These are phyloP conservation scores for Machimus atricapillus DNA, from an alignment of 2,888 invertebrate genomes.

Conservation along the genomic window DNA sequence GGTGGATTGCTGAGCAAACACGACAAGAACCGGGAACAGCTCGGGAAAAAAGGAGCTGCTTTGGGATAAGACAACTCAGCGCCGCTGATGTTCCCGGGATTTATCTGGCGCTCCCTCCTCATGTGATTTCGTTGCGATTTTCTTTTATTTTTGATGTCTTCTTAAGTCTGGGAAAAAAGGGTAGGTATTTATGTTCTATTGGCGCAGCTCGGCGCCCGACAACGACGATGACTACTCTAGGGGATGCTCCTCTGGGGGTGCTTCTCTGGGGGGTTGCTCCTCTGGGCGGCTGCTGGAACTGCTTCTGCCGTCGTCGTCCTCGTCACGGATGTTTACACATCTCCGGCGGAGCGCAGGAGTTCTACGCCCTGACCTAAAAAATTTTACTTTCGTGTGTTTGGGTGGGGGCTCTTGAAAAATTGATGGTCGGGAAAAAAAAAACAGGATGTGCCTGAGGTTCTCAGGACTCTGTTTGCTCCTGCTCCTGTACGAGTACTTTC, in stretches of 20 bases:
- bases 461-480: background rate
- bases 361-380: background rate
- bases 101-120: background rate
- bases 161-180: background rate
- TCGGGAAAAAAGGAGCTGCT: background rate
- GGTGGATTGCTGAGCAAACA: background rate
- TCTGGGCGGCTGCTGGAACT: background rate
- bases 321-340: background rate
- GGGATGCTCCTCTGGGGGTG: background rate
- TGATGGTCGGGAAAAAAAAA: background rate
- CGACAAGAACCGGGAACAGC: background rate
- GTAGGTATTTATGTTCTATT: background rate
- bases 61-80: conserved; percentile 1
- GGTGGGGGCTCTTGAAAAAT: background rate
- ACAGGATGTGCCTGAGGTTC: background rate
- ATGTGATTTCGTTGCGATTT: background rate
- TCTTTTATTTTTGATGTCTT: background rate
- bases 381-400: background rate
- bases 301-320: background rate
- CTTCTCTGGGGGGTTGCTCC: too few species aligned
- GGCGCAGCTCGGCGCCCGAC: background rate
- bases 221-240: background rate
- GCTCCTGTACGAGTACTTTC: background rate
- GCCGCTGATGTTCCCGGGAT: background rate
- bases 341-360: background rate